A percentile compares a stretch with the other conserved stretches of the same genome.
Conservation (phyloP, 2,113 vertebrate genomes). For the Rhodinocichla rosea region DNA sequence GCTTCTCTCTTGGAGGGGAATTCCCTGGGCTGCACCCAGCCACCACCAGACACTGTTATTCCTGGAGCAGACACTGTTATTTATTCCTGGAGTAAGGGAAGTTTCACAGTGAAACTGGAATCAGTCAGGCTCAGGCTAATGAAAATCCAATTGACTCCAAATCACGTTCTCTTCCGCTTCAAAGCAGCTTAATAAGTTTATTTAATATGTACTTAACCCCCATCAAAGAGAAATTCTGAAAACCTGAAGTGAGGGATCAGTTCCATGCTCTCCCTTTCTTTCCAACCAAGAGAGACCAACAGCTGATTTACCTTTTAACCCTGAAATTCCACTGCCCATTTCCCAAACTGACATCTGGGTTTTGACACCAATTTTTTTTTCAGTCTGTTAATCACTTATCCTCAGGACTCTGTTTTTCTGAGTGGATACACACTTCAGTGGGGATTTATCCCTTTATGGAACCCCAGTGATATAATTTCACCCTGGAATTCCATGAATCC, state of each 20-base stretch:
- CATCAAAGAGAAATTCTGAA: not conserved
- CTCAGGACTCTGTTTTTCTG: not conserved
- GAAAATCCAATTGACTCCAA: not conserved
- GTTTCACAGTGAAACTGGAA: not conserved
- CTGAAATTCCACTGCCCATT: not conserved
- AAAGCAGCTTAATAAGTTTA: not conserved
- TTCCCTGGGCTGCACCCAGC: not conserved
- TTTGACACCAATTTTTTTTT: not conserved
- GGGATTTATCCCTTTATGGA: not conserved
- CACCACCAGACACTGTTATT: not conserved
- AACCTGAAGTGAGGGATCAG: not conserved
- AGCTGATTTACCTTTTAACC: not conserved
- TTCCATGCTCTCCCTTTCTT: not conserved
- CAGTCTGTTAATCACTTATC: not conserved
- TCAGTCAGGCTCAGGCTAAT: not conserved
- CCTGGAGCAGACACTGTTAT: not conserved
- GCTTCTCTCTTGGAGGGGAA: accelerated
- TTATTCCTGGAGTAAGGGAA: not conserved
- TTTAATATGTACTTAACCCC: not conserved
- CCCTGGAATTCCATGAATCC: not conserved
- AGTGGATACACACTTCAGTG: not conserved
- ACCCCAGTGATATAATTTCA: not conserved
- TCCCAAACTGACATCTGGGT: not conserved
- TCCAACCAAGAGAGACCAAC: not conserved
- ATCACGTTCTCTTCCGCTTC: not conserved